Percentiles rank a stretch among this genome's conserved stretches.
Evolutionary conservation across 2,888 invertebrate species (phyloP).

Genomic region (Lutraria lutraria): DNA sequence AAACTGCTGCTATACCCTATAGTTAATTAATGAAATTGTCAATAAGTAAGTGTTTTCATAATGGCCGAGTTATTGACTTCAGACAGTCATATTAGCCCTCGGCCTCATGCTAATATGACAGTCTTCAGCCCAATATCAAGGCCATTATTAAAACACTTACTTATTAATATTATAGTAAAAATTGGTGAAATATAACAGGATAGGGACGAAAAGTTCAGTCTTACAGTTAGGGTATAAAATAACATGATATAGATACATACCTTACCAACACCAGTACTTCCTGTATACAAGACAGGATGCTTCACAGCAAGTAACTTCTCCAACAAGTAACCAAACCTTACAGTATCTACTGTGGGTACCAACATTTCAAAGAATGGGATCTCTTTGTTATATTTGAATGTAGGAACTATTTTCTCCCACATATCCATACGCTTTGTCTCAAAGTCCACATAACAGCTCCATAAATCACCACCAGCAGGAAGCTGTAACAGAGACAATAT

Average conservation of each 20-base stretch:
- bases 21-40: too few species aligned
- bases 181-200: too few species aligned
- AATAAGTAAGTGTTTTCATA: too few species aligned
- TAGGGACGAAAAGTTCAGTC: too few species aligned
- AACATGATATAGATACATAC: constrained; percentile 66
- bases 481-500: constrained; percentile 88
- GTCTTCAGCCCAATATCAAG: too few species aligned
- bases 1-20: too few species aligned
- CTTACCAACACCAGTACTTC: constrained; percentile 96
- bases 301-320: constrained; percentile 91
- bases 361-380: constrained; percentile 95
- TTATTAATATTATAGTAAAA: too few species aligned
- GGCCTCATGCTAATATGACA: too few species aligned
- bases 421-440: constrained; percentile 91
- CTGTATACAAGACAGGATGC: constrained; percentile 95
- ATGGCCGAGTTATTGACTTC: too few species aligned
- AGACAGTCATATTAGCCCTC: too few species aligned
- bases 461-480: constrained; percentile 91
- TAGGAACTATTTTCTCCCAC: constrained; percentile 93
- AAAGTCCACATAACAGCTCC: constrained; percentile 92
- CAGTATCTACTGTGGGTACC: constrained; percentile 96
- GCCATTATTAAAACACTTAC: too few species aligned
- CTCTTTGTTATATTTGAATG: constrained; percentile 91
- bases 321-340: constrained; percentile 93
- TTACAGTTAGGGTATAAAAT: too few species aligned